Base-by-base conservation (phyloP, 1,140 invertebrate species). In the Euwallacea similis region DNA sequence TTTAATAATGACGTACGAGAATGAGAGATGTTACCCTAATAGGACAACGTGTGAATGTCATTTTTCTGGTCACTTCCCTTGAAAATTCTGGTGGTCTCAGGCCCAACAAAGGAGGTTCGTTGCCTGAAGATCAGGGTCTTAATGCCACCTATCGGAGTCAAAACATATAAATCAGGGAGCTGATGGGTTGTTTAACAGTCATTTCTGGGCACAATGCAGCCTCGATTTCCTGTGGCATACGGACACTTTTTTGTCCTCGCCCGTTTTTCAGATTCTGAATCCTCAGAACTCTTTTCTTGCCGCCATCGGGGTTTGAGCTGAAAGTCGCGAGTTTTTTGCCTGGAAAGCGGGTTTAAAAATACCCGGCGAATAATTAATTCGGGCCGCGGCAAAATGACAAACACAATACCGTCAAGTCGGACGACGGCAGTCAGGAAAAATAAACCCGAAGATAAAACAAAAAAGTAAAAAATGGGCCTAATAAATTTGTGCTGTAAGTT, bases 361-460 rank as follows among this genome's bases (percentile, higher is more conserved):
- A 70, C 59, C 61, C n/a, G 50, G 61, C 16, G 42, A 54, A 64
- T 70, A 70, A 70, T 70, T 62, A 70, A 70, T 70, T 56, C 21
- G 50, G 53, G 43, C 53, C 53, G 60, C 21, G 44, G 63, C 63
- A 47, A 71, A 71, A 66, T 71, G 63, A 66, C 70, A 66, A 66
- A 71, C 70, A 61, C 70, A 56, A 71, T 64, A 66, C 47, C 63
- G 70, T 66, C 70, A 71, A 66, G 70, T 53, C 63, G 63, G 63
- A 60, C 70, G 63, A 60, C 70, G 55, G 63, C 55, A 54, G 55
- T 55, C 63, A n/a, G 68, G 68, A 64, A 69, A 71, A 71, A 71
- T 71, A 71, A 66, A 71, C 63, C 70, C 47, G 13, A 71, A 71
- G 69, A 65, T 65, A 66, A 71, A 71, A 71, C 69, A 71, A 66